Evolutionary conservation across 2,888 invertebrate species (phyloP), one percentile per base, ranked within the genome.

Genomic region (Sialis lutaria): DNA sequence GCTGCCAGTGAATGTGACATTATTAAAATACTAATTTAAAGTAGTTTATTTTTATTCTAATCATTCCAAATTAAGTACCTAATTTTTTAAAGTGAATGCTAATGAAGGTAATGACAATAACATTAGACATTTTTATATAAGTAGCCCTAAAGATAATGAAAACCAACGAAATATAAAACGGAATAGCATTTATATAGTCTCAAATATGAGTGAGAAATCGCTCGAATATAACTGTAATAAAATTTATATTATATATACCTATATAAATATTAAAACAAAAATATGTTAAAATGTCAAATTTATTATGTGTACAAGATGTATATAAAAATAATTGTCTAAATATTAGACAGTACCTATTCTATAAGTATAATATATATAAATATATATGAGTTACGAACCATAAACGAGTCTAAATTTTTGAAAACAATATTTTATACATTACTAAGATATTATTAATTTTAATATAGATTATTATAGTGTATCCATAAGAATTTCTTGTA

Each of bases 11-110:
- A 37, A 37, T n/a, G 37, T 37, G 12, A n/a, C 37, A 37, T n/a
- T n/a, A n/a, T n/a, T 10, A 37, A 12, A 37, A 37, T 6, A 10
- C 7, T n/a, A 37, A 37, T 10, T 37, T 9, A 35, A 35, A 35
- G 9, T 9, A n/a, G n/a, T 35, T 37, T 37, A 37, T 37, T 40
- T 47, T 49, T 49, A 42, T 48, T 53, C 52, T 54, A 61, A 61
- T 58, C 65, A 65, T 65, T 65, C 65, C 65, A 65, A 65, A 64
- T 63, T 64, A 58, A 56, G 64, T 65, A 65, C 64, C 64, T 64
- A 61, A 59, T 57, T 58, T 58, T 63, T 57, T 60, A 62, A 60
- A 62, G 62, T 57, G 60, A 61, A 56, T 58, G 10, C 32, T 31
- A 42, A 42, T 31, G 32, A 42, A 31, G 42, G 42, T 13, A n/a